These are phyloP conservation scores for Ostrea edulis DNA, from an alignment of 1,140 invertebrate genomes.

Conservation along the genomic window DNA sequence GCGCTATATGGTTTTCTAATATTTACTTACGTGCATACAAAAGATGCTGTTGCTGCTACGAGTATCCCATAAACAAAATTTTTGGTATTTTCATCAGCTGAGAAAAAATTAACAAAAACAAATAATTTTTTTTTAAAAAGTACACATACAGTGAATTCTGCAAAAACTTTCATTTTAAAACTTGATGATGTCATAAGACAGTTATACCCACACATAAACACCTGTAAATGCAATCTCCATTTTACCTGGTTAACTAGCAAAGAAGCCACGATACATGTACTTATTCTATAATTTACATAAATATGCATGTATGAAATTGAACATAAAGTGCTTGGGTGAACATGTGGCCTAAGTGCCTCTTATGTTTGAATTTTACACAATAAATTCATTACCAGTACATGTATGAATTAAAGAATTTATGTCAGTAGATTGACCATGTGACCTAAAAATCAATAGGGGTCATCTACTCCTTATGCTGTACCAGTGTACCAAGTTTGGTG, in stretches of 20 bases:
- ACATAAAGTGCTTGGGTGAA: too few relatives aligned
- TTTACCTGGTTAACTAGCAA: neutral
- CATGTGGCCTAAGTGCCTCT: too few relatives aligned
- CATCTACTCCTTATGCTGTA: too few relatives aligned
- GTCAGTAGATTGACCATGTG: too few relatives aligned
- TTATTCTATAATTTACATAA: too few relatives aligned
- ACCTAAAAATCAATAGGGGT: too few relatives aligned
- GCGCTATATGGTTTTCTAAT: neutral
- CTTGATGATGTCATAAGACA: neutral
- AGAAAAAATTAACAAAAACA: neutral
- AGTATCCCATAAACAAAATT: neutral
- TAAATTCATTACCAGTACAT: too few relatives aligned
- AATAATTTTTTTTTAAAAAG: neutral
- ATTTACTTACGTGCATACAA: constrained; percentile 3
- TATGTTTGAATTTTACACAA: too few relatives aligned
- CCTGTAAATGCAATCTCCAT: neutral
- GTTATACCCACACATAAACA: neutral
- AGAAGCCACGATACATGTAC: too few relatives aligned
- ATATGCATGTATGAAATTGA: too few relatives aligned
- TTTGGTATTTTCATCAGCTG: neutral
- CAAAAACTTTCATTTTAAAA: neutral
- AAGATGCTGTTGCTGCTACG: neutral
- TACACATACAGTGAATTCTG: neutral
- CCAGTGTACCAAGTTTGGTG: too few relatives aligned
- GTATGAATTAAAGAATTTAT: too few relatives aligned